Base-by-base conservation (phyloP, 35 echinoderm and acorn worm species). In the Nesometra sesokonis region DNA sequence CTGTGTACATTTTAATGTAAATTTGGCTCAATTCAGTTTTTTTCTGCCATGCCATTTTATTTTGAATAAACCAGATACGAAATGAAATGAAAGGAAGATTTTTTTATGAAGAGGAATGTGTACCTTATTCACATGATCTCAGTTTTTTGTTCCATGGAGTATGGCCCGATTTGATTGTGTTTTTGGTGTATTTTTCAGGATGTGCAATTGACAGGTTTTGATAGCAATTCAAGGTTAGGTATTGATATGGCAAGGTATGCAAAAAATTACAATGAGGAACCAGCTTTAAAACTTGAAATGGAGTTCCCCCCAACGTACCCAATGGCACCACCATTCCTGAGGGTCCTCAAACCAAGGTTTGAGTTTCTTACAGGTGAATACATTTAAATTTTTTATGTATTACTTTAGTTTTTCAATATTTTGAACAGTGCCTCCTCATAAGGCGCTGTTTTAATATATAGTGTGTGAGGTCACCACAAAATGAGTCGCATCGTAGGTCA, bases 131-230 rank as follows among this genome's bases (percentile, higher is more conserved):
- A 13, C 33, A 9, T 17, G 30, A n/a, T 57, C 7, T 77, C 13
- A 31, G 2, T 86, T 27, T 86, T 27, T 77, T 29, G n/a, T n/a
- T n/a, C n/a, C n/a, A n/a, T n/a, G n/a, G n/a, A n/a, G n/a, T n/a
- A n/a, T n/a, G n/a, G n/a, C n/a, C n/a, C n/a, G n/a, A 13, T 31
- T n/a, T 32, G 8, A 29, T 29, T 86, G 32, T 47, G 13, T 11
- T 77, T 79, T 27, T 32, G 17, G 19, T 32, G 35, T 33, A 23
- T 31, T 31, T 17, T 31, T 33, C 88, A 90, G 88, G 88, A 90
- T 90, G 88, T 90, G 32, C 43, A 85, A 35, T 40, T 90, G 39
- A 90, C 47, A 43, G 88, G 85, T 80, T 90, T 90, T 79, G 88
- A 90, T 19, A 35, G 29, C 23, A 85, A 46, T 32, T 90, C 88